Conservation (phyloP, 2,113 vertebrate species). For the Semnornis frantzii region DNA sequence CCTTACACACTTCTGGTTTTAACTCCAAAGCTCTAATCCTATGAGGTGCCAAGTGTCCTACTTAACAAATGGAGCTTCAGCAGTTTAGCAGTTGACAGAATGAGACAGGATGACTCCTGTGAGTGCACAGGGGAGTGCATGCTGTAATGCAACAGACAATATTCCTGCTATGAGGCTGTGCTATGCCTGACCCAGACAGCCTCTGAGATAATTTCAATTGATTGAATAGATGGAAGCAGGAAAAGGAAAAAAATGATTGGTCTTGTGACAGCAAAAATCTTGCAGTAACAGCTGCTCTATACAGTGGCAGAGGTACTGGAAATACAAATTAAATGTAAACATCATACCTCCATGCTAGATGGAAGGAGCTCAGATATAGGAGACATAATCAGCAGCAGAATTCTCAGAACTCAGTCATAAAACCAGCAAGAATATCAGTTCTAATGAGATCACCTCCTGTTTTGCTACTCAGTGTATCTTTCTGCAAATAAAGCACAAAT, state of each 20-base stretch:
- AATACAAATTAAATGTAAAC: background rate
- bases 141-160: background rate
- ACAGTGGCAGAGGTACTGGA: background rate
- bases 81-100: background rate
- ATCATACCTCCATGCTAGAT: background rate
- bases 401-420: background rate
- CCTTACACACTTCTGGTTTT: background rate
- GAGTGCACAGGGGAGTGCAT: background rate
- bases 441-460: background rate
- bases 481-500: background rate
- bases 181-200: background rate
- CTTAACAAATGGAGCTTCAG: background rate
- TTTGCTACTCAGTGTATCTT: background rate
- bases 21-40: background rate
- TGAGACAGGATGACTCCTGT: background rate
- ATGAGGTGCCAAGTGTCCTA: background rate
- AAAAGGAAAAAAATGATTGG: background rate
- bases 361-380: background rate
- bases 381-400: background rate
- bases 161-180: background rate
- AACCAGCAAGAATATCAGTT: background rate
- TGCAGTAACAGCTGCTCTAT: background rate
- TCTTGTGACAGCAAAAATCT: background rate
- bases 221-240: background rate
- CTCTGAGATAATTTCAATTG: background rate